Evolutionary conservation across 2,797 vertebrate species (phyloP).

Genomic region (Amazonetta brasiliensis): DNA sequence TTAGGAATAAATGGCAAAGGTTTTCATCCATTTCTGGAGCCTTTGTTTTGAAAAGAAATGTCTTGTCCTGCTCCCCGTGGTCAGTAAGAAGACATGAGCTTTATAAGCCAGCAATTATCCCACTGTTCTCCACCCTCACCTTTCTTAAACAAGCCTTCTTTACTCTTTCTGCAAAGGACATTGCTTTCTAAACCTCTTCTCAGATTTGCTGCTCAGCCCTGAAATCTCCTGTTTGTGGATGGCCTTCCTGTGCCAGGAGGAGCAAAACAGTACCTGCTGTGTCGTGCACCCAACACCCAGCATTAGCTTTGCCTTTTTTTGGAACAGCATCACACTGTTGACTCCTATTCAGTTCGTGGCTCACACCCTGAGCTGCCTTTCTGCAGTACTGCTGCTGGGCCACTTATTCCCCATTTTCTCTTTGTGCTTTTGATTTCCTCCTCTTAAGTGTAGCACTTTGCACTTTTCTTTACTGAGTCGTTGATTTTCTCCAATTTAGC

Average conservation of each 20-base stretch:
- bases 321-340: not conserved
- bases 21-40: not conserved
- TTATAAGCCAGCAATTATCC: not conserved
- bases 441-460: constrained; percentile 55
- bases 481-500: constrained; percentile 69
- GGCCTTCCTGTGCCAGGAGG: not conserved
- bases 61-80: not conserved
- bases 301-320: not conserved
- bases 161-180: rapidly evolving
- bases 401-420: constrained; percentile 50
- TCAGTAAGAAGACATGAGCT: not conserved
- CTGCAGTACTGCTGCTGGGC: not conserved
- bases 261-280: not conserved
- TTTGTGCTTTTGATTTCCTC: constrained; percentile 65
- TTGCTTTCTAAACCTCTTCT: not conserved
- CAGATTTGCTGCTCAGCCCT: not conserved
- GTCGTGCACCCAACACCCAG: not conserved
- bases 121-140: not conserved
- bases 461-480: constrained; percentile 58
- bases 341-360: not conserved
- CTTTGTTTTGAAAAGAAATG: not conserved
- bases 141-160: not conserved
- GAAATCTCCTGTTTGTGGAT: not conserved
- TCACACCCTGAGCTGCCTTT: not conserved
- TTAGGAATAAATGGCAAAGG: not conserved